Evolutionary conservation across 2,113 vertebrate species (phyloP).

Genomic region (Phainopepla nitens): DNA sequence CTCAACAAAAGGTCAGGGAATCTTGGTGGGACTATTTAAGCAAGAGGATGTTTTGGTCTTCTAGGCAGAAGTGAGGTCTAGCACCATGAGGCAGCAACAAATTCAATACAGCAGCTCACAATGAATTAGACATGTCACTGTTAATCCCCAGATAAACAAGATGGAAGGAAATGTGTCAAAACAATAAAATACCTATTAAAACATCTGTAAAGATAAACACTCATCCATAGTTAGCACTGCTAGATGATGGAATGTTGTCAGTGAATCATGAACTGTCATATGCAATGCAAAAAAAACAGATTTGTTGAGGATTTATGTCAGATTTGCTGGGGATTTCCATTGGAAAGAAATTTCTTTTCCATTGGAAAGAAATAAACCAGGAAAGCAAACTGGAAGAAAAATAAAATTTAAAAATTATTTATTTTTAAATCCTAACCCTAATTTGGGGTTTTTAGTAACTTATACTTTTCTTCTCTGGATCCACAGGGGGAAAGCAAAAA

Average conservation of each 20-base stretch:
- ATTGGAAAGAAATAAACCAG: not conserved
- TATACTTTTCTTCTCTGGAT: not conserved
- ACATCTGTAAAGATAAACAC: constrained; percentile 9
- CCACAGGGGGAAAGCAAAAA: not conserved
- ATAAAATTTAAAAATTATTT: not conserved
- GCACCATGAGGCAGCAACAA: not conserved
- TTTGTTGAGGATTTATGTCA: not conserved
- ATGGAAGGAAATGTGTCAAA: constrained; percentile 33
- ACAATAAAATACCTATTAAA: constrained; percentile 33
- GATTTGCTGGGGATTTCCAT: not conserved
- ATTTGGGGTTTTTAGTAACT: not conserved
- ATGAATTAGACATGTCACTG: constrained; percentile 1
- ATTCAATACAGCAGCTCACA: constrained; percentile 6
- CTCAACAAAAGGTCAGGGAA: not conserved
- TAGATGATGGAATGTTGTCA: not conserved
- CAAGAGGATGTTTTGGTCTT: not conserved
- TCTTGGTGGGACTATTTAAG: not conserved
- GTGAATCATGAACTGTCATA: not conserved
- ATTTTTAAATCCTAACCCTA: not conserved
- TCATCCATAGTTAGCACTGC: not conserved
- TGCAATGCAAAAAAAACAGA: not conserved
- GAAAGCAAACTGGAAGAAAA: not conserved
- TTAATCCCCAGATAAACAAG: constrained; percentile 34
- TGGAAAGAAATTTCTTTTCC: no score
- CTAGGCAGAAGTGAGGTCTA: not conserved